phyloP scores from a whole-genome alignment of 2,888 invertebrate genomes.

The Linnaemya tessellans region DNA sequence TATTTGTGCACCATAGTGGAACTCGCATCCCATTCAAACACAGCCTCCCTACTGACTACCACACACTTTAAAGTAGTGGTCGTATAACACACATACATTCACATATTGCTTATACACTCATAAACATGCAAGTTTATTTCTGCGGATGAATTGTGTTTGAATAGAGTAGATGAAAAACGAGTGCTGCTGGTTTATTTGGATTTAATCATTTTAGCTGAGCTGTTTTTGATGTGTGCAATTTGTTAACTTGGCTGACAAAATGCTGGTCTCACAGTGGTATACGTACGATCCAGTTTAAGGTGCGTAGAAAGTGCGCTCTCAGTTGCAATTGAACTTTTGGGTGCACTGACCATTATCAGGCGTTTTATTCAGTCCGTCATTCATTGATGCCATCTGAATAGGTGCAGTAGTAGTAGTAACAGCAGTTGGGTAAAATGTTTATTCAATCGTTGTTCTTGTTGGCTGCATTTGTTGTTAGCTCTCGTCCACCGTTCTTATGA shows the following conservation, averaged over 20 bases:
- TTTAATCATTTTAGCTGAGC: slow-evolving; percentile 59
- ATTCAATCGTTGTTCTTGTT: neutral
- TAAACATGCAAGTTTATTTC: slow-evolving; percentile 4
- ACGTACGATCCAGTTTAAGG: slow-evolving; percentile 45
- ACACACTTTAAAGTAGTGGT: slow-evolving; percentile 1
- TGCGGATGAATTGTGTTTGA: slow-evolving; percentile 5
- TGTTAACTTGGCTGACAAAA: slow-evolving; percentile 80
- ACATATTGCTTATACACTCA: neutral
- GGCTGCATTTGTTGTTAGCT: slow-evolving; percentile 7
- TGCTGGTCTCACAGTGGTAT: slow-evolving; percentile 31
- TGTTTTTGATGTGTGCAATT: slow-evolving; percentile 75
- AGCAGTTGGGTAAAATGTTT: slow-evolving; percentile 20
- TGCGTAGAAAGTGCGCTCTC: slow-evolving; percentile 77
- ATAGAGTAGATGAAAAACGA: slow-evolving; percentile 63
- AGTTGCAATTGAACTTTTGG: slow-evolving; percentile 75
- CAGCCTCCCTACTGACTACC: neutral
- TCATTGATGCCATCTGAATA: slow-evolving; percentile 33
- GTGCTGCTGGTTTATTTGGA: slow-evolving; percentile 67
- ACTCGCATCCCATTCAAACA: neutral
- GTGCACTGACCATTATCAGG: slow-evolving; percentile 73
- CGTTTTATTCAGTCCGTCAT: slow-evolving; percentile 56
- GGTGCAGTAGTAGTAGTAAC: neutral
- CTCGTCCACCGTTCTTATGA: slow-evolving; percentile 53
- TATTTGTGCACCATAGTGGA: neutral
- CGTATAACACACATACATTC: neutral